phyloP scores from a whole-genome alignment of 1,140 invertebrate genomes.

The Pseudoatta argentina region DNA sequence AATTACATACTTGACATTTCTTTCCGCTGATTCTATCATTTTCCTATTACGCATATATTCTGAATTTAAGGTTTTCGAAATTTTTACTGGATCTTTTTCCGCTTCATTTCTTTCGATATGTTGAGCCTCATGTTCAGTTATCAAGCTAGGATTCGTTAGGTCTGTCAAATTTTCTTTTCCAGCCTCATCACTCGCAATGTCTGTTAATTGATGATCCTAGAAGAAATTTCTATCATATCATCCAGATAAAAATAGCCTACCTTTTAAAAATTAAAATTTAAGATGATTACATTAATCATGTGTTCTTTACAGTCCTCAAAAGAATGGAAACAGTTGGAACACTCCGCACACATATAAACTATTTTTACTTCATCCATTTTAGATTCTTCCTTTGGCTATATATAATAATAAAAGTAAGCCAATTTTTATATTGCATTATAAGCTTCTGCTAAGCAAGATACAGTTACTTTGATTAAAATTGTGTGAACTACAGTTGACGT shows the following conservation, averaged over 20 bases:
- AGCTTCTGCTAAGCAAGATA: conserved; percentile 20
- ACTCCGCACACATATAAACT: conserved; percentile 86
- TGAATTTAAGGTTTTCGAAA: conserved; percentile 66
- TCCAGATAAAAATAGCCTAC: background rate
- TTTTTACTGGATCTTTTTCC: conserved; percentile 73
- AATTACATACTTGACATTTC: conserved; percentile 77
- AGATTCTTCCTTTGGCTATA: conserved; percentile 70
- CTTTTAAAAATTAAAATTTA: conserved; percentile 34
- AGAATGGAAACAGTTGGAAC: conserved; percentile 85
- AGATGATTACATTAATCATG: conserved; percentile 84
- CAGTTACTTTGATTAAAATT: conserved; percentile 1
- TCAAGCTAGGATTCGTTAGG: conserved; percentile 53
- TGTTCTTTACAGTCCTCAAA: conserved; percentile 86
- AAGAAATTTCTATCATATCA: conserved; percentile 46
- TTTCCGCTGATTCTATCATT: conserved; percentile 78
- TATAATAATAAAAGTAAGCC: conserved; percentile 35
- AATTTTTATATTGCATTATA: conserved; percentile 22
- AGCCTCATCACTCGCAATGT: conserved; percentile 69
- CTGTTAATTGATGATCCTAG: conserved; percentile 80
- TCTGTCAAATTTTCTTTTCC: conserved; percentile 67
- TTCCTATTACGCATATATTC: conserved; percentile 75
- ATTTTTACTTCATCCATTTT: conserved; percentile 78
- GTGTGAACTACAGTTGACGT: conserved; percentile 7
- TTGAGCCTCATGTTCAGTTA: conserved; percentile 46
- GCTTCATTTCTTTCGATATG: conserved; percentile 61